phyloP scores from a whole-genome alignment of 2,888 invertebrate genomes.

The Andricus quercusramuli region DNA sequence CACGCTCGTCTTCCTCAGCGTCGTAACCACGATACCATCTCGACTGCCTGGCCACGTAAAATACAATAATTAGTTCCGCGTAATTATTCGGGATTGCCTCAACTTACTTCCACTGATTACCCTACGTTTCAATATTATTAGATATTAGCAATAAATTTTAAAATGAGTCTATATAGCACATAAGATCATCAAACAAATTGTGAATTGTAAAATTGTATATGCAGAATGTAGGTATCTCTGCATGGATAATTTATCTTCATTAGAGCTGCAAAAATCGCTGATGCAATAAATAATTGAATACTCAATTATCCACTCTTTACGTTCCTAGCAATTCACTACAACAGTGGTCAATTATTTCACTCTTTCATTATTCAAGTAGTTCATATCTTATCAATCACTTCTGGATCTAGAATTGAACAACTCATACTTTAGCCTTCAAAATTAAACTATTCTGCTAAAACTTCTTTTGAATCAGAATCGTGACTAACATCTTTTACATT shows the following conservation, averaged over 20 bases:
- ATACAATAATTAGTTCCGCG: conserved; percentile 9
- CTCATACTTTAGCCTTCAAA: no score
- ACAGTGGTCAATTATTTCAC: background rate
- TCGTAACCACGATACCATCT: conserved; percentile 64
- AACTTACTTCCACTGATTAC: background rate
- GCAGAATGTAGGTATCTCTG: background rate
- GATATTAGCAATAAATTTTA: background rate
- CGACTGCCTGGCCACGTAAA: conserved; percentile 59
- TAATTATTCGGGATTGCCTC: background rate
- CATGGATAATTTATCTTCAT: background rate
- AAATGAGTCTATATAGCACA: background rate
- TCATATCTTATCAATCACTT: background rate
- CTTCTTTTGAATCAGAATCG: no score
- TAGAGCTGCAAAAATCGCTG: background rate
- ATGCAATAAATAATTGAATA: background rate
- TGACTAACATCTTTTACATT: no score
- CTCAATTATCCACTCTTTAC: background rate
- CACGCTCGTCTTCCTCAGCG: conserved; percentile 46
- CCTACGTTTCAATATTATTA: background rate
- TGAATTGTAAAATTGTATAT: background rate
- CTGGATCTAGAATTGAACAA: no score
- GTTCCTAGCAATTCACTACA: background rate
- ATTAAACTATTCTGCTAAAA: no score
- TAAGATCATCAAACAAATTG: background rate
- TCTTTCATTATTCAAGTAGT: background rate